These are phyloP conservation scores for Porphyrio hochstetteri DNA, from an alignment of 2,113 vertebrate genomes.

Conservation along the genomic window DNA sequence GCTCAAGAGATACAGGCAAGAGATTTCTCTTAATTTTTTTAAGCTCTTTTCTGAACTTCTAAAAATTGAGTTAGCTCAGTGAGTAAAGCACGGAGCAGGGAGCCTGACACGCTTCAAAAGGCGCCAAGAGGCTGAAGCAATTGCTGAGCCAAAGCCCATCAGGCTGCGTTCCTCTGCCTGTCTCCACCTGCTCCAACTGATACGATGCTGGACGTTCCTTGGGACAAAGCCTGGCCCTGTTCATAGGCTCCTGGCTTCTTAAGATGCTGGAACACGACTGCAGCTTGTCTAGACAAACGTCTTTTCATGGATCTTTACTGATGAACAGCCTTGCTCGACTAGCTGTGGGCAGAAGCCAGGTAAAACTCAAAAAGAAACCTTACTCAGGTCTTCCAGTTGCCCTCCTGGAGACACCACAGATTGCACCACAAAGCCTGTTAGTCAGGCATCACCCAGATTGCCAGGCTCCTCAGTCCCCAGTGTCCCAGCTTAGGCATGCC, in stretches of 20 bases:
- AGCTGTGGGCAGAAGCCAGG: background rate
- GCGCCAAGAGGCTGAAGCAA: background rate
- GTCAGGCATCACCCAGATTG: background rate
- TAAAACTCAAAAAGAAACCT: background rate
- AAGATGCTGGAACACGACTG: background rate
- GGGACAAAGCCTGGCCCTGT: background rate
- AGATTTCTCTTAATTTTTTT: background rate
- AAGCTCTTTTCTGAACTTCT: background rate
- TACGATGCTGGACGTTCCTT: background rate
- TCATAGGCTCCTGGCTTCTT: background rate
- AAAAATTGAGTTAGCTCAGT: background rate
- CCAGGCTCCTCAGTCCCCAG: background rate
- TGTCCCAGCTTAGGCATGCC: background rate
- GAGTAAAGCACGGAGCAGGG: background rate
- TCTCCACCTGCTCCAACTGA: constrained; percentile 16
- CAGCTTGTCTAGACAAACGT: background rate
- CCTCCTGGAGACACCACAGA: background rate
- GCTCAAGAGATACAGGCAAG: background rate
- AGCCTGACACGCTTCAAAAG: background rate
- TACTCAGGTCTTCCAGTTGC: background rate
- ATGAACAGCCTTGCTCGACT: background rate
- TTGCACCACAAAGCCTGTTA: fast-evolving
- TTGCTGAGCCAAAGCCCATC: background rate
- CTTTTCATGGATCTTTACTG: background rate
- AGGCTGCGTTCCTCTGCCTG: background rate